These are phyloP conservation scores for Proteles cristata DNA, from an alignment of 2,113 vertebrate genomes.

Conservation along the genomic window DNA sequence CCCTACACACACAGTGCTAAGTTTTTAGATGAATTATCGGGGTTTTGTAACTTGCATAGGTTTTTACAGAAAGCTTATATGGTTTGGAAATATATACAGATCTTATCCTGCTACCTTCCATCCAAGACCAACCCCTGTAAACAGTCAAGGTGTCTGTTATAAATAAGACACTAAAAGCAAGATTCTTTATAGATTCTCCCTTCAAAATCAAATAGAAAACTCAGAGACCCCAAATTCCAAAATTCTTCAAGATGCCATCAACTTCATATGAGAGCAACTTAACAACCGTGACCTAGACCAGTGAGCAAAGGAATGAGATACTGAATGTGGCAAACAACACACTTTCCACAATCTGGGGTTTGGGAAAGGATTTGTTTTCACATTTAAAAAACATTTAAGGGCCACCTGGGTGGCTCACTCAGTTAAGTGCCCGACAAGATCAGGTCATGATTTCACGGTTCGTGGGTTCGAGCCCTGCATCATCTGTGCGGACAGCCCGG, in stretches of 20 bases:
- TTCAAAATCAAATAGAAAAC: not conserved
- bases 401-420: too few relatives aligned
- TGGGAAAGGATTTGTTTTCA: not conserved
- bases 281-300: not conserved
- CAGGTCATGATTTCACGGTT: too few relatives aligned
- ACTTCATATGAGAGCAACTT: not conserved
- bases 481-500: too few relatives aligned
- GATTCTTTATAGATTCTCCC: not conserved
- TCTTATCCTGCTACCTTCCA: not conserved
- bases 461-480: too few relatives aligned
- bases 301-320: not conserved
- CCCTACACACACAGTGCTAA: not conserved
- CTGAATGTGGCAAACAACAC: not conserved
- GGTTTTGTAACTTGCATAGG: not conserved
- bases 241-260: not conserved
- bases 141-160: not conserved
- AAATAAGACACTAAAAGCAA: not conserved
- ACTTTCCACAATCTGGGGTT: too few relatives aligned
- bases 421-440: too few relatives aligned
- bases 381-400: not conserved
- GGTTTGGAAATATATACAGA: too few relatives aligned
- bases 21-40: not conserved
- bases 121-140: too few relatives aligned
- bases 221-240: not conserved
- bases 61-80: accelerated